These are phyloP conservation scores for Heliconius charithonia DNA, from an alignment of 2,888 invertebrate genomes.

Conservation along the genomic window DNA sequence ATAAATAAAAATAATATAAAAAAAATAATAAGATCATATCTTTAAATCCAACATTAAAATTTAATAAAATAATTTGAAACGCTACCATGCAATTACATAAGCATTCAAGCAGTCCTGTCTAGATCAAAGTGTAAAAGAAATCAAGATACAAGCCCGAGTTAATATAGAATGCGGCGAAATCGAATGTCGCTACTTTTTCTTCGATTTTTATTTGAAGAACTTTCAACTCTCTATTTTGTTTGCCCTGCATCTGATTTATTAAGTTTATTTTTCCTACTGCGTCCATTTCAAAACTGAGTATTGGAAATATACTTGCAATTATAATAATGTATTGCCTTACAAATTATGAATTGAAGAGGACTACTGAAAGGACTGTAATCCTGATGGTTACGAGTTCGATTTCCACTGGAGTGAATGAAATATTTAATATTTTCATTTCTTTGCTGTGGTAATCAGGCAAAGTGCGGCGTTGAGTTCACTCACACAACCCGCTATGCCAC, in stretches of 20 bases:
- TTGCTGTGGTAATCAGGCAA: no score
- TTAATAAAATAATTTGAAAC: conserved; percentile 1
- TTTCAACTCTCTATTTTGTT: conserved; percentile 24
- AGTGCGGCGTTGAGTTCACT: not conserved
- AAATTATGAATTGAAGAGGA: not conserved
- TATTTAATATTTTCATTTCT: not conserved
- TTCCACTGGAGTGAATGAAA: no score
- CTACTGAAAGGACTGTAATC: no score
- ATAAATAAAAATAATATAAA: no score
- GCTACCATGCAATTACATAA: not conserved
- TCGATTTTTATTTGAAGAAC: conserved; percentile 29
- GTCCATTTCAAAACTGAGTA: not conserved
- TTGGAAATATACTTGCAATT: not conserved
- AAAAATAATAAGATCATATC: no score
- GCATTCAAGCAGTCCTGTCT: conserved; percentile 13
- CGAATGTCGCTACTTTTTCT: conserved; percentile 23
- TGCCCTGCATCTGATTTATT: conserved; percentile 4
- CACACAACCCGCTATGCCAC: no score
- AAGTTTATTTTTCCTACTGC: not conserved
- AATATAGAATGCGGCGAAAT: conserved; percentile 24
- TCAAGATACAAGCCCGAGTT: conserved; percentile 17
- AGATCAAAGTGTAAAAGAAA: conserved; percentile 25
- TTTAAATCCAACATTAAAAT: no score
- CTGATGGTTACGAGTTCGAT: no score
- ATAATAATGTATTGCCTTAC: not conserved